Base-by-base conservation (phyloP, 2,113 vertebrate species). In the Entelurus aequoreus region DNA sequence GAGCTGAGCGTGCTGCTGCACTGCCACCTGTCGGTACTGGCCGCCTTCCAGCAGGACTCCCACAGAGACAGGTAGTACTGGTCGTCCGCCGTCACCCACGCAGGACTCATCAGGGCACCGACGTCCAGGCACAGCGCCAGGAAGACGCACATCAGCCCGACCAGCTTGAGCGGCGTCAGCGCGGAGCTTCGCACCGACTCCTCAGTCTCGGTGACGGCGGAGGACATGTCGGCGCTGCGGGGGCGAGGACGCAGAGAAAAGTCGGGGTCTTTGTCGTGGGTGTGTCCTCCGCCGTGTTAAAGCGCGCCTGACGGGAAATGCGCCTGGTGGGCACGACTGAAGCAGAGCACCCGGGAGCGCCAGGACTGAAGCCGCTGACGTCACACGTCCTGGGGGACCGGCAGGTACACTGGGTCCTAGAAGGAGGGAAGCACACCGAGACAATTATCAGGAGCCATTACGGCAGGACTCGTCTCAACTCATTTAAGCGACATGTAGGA, bases 31-130 rank as follows among this genome's bases (percentile, higher is more conserved):
- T 92, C 90, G 56, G 89, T 80, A 85, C 90, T 92, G 79, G 88
- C 83, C 14, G 91, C 89, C 71, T 94, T 97, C 91, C 90, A 90
- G 89, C 96, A 98, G 79, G 94, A 94, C 91, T 97, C 93, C 96
- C 96, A 98, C 53, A 98, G 92, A 69, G 96, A 98, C 75, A 96
- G 91, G 88, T 94, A 94, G 82, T 94, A 98, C 86, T 96, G 94
- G 82, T 94, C 94, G 74, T 96, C 94, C 36, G 96, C 96, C 4
- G 95, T 98, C 82, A 98, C 95, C 96, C 95, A 98, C 84, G 96
- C 95, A 37, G 95, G 95, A 84, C 96, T 97, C 90, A 98, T 91
- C 75, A 98, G 92, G 68, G 96, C 94, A 46, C 94, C 96, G 68
- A 96, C 90, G 60, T 98, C 95, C 89, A 98, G 87, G 81, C 95